Evolutionary conservation across 53 echinoderm and acorn worm genomes (phyloP).

Genomic region (Mesocentrotus franciscanus): DNA sequence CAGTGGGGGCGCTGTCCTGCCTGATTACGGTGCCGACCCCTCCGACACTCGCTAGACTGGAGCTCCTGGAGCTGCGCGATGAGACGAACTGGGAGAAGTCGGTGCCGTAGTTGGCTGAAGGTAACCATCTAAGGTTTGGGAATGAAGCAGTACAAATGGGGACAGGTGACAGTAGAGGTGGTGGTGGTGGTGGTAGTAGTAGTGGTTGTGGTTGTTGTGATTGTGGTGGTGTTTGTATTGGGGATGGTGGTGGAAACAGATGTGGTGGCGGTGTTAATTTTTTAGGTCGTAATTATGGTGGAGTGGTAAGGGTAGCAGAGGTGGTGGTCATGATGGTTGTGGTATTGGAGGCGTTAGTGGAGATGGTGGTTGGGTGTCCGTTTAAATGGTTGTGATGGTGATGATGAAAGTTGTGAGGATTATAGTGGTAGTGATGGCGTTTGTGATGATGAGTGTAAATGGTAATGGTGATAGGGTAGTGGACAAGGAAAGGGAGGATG

Average conservation of each 20-base stretch:
- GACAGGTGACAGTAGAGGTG: neutral
- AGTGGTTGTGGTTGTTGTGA: neutral
- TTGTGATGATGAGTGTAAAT: neutral
- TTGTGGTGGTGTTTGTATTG: neutral
- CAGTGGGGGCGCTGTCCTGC: slow-evolving; percentile 61
- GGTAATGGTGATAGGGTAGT: neutral
- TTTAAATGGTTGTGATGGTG: neutral
- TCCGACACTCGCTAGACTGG: slow-evolving; percentile 49
- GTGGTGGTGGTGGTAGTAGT: neutral
- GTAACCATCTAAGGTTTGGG: slow-evolving; percentile 22
- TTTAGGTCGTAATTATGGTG: neutral
- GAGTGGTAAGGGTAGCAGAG: neutral
- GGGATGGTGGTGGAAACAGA: neutral
- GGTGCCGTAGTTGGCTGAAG: slow-evolving; percentile 30
- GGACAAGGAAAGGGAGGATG: neutral
- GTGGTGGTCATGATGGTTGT: neutral
- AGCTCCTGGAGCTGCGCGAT: slow-evolving; percentile 39
- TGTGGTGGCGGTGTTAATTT: neutral
- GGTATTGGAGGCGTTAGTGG: neutral
- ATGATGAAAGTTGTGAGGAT: neutral
- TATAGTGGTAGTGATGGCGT: neutral
- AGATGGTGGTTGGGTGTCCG: neutral
- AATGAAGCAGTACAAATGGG: neutral
- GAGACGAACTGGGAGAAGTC: slow-evolving; percentile 46
- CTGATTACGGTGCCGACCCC: slow-evolving; percentile 23